Evolutionary conservation across 2,797 vertebrate genomes (phyloP), one percentile per base, ranked within the genome.

Genomic region (Girardinus metallicus): DNA sequence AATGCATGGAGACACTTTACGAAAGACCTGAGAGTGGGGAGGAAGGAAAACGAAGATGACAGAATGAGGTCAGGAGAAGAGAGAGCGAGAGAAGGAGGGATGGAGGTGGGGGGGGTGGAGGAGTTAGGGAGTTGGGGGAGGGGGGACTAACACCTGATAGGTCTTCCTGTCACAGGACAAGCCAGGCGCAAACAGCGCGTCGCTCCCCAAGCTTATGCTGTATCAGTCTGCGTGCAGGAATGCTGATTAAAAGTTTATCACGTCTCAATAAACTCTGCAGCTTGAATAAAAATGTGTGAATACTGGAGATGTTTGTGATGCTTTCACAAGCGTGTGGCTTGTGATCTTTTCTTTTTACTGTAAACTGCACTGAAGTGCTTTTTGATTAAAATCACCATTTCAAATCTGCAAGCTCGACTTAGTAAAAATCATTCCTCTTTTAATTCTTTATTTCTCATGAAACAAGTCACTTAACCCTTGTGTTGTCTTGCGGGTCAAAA

Each of bases 51-150:
- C 70, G 89, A 88, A 93, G 89, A 93, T 95, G 96, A 96, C 95
- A 96, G 95, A 96, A 96, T 96, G 95, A 94, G 96, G 95, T 95
- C 95, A 95, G 91, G 88, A 87, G 87, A 86, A 93, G 91, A 90
- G 88, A 81, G 81, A 77, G 55, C 9, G 55, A 60, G 57, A 60
- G 86, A 87, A 80, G 87, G 70, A 70, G 80, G 83, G 53, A 41
- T 18, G 44, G 71, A 11, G 64, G 36, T 68, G 64, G 64, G 86
- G 68, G 44, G n/a, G 44, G 15, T 5, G 55, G 66, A 13, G 68
- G 18, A 10, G 70, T 0, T n/a, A 13, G 41, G 36, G 44, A 13
- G n/a, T 60, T 1, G 12, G 34, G 51, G 34, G 49, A 26, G 3
- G 39, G 36, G 10, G 36, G 64, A 41, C 36, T 80, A 77, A 90